phyloP scores from a whole-genome alignment of 2,113 vertebrate genomes.

The Cephalopterus ornatus region DNA sequence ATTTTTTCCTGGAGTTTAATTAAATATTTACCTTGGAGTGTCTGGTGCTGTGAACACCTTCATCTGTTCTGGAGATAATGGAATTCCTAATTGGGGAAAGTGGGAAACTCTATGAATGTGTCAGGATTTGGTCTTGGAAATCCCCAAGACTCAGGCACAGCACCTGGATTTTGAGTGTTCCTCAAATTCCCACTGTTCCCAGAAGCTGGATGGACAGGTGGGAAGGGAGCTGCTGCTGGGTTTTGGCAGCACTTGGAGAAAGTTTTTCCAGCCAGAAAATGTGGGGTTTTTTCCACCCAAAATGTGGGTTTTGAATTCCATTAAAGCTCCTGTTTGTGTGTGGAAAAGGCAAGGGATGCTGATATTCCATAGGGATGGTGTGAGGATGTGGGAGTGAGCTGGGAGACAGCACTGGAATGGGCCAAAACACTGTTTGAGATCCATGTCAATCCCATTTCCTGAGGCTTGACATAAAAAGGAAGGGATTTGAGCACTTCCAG shows the following conservation, averaged over 20 bases:
- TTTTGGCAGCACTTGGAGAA: neutral
- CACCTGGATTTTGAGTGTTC: neutral
- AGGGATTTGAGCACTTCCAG: neutral
- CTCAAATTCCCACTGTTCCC: fast-evolving
- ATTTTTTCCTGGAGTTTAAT: constrained; percentile 30
- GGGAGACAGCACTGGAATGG: neutral
- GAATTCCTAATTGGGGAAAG: neutral
- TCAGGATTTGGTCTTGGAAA: neutral
- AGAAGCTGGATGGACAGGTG: fast-evolving
- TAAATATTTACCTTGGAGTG: constrained; percentile 63
- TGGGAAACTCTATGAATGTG: neutral
- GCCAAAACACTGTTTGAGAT: neutral
- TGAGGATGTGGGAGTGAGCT: neutral
- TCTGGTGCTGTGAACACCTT: constrained; percentile 13
- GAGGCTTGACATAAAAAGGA: neutral
- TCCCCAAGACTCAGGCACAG: neutral
- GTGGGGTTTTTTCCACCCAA: too few relatives aligned
- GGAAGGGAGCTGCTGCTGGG: neutral
- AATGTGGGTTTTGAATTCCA: neutral
- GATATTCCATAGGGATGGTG: neutral
- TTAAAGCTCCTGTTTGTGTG: neutral
- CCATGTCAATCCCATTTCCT: neutral
- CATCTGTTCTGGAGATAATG: neutral
- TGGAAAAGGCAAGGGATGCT: neutral
- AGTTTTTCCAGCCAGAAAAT: neutral